Base-by-base conservation (phyloP, 2,888 invertebrate species). In the Scelioninae gen. 1 region DNA sequence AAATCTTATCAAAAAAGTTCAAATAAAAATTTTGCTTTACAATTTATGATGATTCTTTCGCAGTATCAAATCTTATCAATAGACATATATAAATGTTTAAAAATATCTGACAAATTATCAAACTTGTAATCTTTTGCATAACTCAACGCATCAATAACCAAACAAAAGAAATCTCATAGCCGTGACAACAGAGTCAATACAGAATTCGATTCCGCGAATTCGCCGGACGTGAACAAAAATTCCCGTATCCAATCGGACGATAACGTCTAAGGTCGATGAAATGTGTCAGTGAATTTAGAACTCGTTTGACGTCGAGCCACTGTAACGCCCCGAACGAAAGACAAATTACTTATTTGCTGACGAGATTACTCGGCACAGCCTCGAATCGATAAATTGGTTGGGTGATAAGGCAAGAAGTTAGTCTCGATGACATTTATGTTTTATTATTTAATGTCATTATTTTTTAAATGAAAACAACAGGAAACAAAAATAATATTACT, bases 281-380 rank as follows among this genome's bases (percentile, higher is more conserved):
- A 77, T 68, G 77, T 72, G 82, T 82, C 82, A 82, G 72, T 62
- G 76, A 66, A 77, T 82, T 72, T 75, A 66, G 82, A 77, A 72
- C 76, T 76, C 69, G 66, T 72, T 71, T 76, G 63, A 69, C 43
- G 69, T 69, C 58, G 71, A 13, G 47, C 65, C 43, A 60, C 69
- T 47, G 60, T 71, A 71, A 55, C 69, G 69, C 74, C 68, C 68
- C 66, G 63, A 58, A 56, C 58, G 76, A 53, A 60, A 82, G 76
- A 82, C 76, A 71, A 82, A 82, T 77, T 71, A 66, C 66, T 72
- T 82, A 66, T 82, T 82, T 77, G 76, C 65, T 34, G 62, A 65
- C 51, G 34, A 56, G 69, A 81, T 81, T 76, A 58, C 56, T 74
- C 47, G 65, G n/a, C 60, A 47, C 60, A 63, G 47, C 58, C 53